Percentiles rank a stretch among this genome's conserved stretches.
Conservation (phyloP, 2,888 invertebrate genomes). For the Agrotis clavis region DNA sequence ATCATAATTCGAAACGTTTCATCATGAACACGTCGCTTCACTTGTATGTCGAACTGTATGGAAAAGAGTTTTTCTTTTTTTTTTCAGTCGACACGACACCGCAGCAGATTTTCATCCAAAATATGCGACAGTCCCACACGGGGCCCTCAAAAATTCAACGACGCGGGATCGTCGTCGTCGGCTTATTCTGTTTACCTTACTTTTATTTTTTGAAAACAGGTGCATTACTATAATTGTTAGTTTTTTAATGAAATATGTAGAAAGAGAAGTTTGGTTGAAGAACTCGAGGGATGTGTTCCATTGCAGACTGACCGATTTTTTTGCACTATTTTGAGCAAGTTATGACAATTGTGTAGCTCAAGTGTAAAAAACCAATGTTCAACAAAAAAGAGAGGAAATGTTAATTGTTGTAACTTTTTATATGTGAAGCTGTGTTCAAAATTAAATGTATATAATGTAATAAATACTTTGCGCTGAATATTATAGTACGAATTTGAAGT, state of each 20-base stretch:
- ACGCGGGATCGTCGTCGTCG: conserved; percentile 69
- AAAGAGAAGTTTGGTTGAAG: not conserved
- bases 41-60: conserved; percentile 63
- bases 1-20: conserved; percentile 52
- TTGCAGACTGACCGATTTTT: not conserved
- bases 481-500: too few relatives aligned
- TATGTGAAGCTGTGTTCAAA: too few relatives aligned
- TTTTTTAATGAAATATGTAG: conserved; percentile 27
- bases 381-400: too few relatives aligned
- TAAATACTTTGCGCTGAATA: too few relatives aligned
- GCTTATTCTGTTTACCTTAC: conserved; percentile 75
- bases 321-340: not conserved
- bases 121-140: conserved; percentile 82
- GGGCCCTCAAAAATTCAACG: conserved; percentile 87
- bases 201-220: conserved; percentile 45
- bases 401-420: too few relatives aligned
- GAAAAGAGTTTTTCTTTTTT: conserved; percentile 73
- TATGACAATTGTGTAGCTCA: too few relatives aligned
- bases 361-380: too few relatives aligned
- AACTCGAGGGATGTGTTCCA: conserved; percentile 16
- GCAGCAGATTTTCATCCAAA: conserved; percentile 82
- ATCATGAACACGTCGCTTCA: conserved; percentile 55
- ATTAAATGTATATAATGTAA: too few relatives aligned
- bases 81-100: conserved; percentile 80
- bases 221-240: conserved; percentile 61